Conservation (phyloP, 2,888 invertebrate genomes). For the Xanthorhoe designata region DNA sequence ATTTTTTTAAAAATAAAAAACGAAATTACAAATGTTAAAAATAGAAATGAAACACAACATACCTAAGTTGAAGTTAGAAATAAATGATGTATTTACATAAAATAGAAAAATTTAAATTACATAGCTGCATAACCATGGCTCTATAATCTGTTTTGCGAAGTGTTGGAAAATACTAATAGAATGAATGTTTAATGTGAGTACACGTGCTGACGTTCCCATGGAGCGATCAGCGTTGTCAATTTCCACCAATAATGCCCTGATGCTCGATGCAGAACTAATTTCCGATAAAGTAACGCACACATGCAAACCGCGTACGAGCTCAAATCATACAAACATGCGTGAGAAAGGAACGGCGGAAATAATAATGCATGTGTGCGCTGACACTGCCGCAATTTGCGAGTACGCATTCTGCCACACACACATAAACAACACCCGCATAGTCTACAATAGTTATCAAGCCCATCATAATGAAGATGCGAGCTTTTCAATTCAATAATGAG, state of each 20-base stretch:
- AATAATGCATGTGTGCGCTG: constrained; percentile 64
- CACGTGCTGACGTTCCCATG: constrained; percentile 77
- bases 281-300: constrained; percentile 72
- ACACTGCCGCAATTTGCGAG: constrained; percentile 63
- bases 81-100: constrained; percentile 54
- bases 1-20: not conserved
- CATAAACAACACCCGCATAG: constrained; percentile 72
- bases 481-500: constrained; percentile 79
- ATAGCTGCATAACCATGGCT: constrained; percentile 54
- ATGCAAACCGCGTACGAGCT: constrained; percentile 68
- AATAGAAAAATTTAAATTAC: constrained; percentile 57
- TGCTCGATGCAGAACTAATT: constrained; percentile 77
- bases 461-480: constrained; percentile 77
- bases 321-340: constrained; percentile 74
- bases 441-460: constrained; percentile 73
- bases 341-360: constrained; percentile 81
- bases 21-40: constrained; percentile 12
- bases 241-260: constrained; percentile 70
- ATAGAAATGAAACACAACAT: constrained; percentile 26
- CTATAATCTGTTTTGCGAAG: constrained; percentile 68
- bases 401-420: constrained; percentile 57
- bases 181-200: constrained; percentile 73
- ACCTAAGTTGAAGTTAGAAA: constrained; percentile 26
- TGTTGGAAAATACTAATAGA: constrained; percentile 54
- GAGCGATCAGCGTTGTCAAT: constrained; percentile 76